These are phyloP conservation scores for Diadumene lineata DNA, from an alignment of 92 coral and sea anemone species.

Conservation along the genomic window DNA sequence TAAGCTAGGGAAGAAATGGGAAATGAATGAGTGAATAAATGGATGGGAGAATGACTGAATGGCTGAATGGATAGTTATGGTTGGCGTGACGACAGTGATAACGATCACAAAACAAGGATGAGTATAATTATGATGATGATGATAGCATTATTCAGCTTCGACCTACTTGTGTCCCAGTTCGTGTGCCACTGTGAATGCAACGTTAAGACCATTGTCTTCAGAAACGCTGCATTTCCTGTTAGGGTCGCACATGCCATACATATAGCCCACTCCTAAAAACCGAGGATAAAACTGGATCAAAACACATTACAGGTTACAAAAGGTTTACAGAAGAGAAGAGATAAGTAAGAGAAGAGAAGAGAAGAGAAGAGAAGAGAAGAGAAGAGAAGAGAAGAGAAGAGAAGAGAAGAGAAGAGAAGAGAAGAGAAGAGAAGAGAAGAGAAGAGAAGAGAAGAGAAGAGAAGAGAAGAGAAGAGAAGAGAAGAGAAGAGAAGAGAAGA, in stretches of 20 bases:
- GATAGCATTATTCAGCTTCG: background rate
- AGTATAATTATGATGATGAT: background rate
- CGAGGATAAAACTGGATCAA: too few species aligned
- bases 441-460: background rate
- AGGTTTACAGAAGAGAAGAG: background rate
- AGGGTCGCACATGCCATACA: conserved; percentile 92
- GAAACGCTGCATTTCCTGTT: conserved; percentile 79
- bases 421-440: background rate
- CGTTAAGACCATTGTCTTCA: conserved; percentile 91
- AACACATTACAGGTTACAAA: too few species aligned
- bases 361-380: background rate
- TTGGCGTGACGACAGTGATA: background rate
- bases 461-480: background rate
- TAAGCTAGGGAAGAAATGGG: conserved; percentile 32
- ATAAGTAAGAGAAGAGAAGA: background rate
- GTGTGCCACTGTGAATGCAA: conserved; percentile 94
- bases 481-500: background rate
- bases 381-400: background rate
- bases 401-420: background rate
- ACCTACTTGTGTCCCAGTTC: conserved; percentile 97
- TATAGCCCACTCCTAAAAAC: conserved; percentile 73
- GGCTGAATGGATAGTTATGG: background rate
- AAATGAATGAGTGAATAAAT: too few species aligned
- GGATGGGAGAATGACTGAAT: too few species aligned
- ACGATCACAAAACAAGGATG: background rate